Base-by-base conservation (phyloP, 92 coral and sea anemone species). In the Scolanthus callimorphus region DNA sequence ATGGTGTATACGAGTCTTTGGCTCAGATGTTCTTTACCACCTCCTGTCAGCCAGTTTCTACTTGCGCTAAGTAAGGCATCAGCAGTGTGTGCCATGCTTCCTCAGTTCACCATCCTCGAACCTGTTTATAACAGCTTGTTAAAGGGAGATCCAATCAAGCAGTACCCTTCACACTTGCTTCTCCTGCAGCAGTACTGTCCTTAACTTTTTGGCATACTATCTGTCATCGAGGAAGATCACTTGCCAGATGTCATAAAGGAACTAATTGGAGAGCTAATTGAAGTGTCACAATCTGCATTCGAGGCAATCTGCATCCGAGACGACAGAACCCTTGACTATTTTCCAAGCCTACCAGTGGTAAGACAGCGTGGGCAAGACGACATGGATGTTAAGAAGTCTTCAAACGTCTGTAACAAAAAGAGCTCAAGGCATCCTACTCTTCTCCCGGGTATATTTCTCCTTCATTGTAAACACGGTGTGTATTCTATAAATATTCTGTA, bases 31-130 rank as follows among this genome's bases (percentile, higher is more conserved):
- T n/a, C 68, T 9, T 70, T 60, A 47, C 77, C 70, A 3, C 20
- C 49, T 23, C 37, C 67, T 20, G 25, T 59, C 13, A 22, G 60
- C 39, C 51, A 39, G 17, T 46, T 59, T 34, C 49, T 60, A 25
- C 24, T 4, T 4, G 63, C 59, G 4, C 26, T 62, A 20, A 52
- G 70, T 29, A 50, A 55, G n/a, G 24, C 58, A 0, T 50, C 79
- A 0, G 70, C 64, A 20, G 62, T 62, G 4, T 72, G 79, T 72
- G 71, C 72, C 8, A 56, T 52, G 27, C 50, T 72, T 12, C 79
- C 62, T 8, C 72, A 51, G n/a, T 41, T 20, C 17, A 29, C 51
- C 20, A 31, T 59, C 0, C 28, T 53, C 12, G 62, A 31, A 17
- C 2, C 39, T 19, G 17, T 72, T 27, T 72, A 63, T 11, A 0